Percentiles rank a stretch among this genome's conserved stretches.
phyloP scores from a whole-genome alignment of 1,140 invertebrate species.

The Lasioglossum albipes region DNA sequence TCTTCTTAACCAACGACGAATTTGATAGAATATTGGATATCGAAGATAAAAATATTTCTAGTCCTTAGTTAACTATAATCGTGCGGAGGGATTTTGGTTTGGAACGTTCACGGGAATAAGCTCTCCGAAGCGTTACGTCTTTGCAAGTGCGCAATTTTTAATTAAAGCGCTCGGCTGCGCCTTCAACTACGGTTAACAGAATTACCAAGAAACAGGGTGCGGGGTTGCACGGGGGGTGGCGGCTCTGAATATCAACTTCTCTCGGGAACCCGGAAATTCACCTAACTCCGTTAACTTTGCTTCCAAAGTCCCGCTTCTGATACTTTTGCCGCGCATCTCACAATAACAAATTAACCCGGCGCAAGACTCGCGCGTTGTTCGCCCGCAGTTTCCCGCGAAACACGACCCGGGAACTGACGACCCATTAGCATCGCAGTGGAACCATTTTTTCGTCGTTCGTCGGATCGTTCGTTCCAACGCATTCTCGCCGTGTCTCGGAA shows the following conservation, averaged over 20 bases:
- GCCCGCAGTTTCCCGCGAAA: background rate
- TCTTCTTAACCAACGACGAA: too few species aligned
- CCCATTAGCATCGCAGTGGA: background rate
- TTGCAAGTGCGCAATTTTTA: constrained; percentile 21
- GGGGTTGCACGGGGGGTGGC: background rate
- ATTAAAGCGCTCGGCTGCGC: constrained; percentile 19
- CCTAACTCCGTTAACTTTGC: constrained; percentile 36
- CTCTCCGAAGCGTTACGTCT: constrained; percentile 1
- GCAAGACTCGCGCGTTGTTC: background rate
- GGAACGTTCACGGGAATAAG: background rate
- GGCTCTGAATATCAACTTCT: constrained; percentile 41
- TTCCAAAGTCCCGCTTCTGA: constrained; percentile 16
- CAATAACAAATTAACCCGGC: constrained; percentile 34
- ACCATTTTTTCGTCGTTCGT: background rate
- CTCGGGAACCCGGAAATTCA: constrained; percentile 15
- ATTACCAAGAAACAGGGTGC: constrained; percentile 32
- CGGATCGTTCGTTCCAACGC: too few species aligned
- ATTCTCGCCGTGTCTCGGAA: too few species aligned
- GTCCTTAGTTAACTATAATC: too few species aligned
- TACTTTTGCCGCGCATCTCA: constrained; percentile 13
- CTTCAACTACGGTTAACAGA: constrained; percentile 19
- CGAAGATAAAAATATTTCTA: too few species aligned
- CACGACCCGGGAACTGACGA: background rate
- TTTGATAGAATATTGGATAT: too few species aligned
- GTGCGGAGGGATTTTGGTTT: too few species aligned